Conservation (phyloP, 2,797 vertebrate genomes). For the Halcyon chelicuti region DNA sequence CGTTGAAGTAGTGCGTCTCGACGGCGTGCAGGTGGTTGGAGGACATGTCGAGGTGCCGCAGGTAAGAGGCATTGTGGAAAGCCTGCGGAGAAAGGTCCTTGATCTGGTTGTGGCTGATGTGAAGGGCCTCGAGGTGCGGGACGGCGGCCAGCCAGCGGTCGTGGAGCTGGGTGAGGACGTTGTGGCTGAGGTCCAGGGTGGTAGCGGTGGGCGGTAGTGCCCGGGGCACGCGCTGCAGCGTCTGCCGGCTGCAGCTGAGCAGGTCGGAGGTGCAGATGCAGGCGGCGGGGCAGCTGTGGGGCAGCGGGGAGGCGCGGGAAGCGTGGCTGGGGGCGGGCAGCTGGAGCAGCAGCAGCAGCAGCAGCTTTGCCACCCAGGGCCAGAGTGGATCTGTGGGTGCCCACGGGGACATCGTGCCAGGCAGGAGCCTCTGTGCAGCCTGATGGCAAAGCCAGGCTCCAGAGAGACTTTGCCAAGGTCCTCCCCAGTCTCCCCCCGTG, state of each 20-base stretch:
- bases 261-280: slow-evolving; percentile 91
- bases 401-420: slow-evolving; percentile 37
- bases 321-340: slow-evolving; percentile 2
- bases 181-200: slow-evolving; percentile 91
- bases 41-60: slow-evolving; percentile 90
- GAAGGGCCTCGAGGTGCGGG: slow-evolving; percentile 80
- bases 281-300: slow-evolving; percentile 67
- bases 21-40: slow-evolving; percentile 85
- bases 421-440: background rate
- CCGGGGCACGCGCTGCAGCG: slow-evolving; percentile 78
- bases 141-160: slow-evolving; percentile 81
- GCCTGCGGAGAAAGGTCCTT: slow-evolving; percentile 70
- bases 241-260: slow-evolving; percentile 86
- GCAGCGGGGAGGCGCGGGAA: background rate
- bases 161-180: slow-evolving; percentile 79
- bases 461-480: background rate
- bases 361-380: slow-evolving; percentile 31
- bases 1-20: slow-evolving; percentile 84
- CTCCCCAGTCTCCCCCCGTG: background rate
- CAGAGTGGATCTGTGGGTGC: background rate
- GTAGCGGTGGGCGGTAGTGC: slow-evolving; percentile 74
- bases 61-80: slow-evolving; percentile 85
- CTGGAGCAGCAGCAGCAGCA: slow-evolving; percentile 72
- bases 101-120: slow-evolving; percentile 87
- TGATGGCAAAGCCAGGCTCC: background rate